Conservation (phyloP, 2,113 vertebrate species). For the Cynocephalus volans region DNA sequence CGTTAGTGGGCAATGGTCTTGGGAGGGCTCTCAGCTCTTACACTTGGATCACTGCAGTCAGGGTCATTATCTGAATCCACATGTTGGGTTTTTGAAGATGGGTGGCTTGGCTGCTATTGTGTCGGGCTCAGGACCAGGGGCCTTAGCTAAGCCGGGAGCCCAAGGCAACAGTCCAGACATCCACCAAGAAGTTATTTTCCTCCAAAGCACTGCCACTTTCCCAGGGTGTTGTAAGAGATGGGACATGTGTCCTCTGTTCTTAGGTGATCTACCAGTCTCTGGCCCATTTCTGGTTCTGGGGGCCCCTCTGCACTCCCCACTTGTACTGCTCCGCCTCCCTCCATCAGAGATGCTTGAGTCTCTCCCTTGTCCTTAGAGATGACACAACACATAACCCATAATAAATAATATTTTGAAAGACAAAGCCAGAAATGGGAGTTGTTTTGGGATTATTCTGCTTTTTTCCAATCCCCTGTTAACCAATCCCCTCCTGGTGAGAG, state of each 20-base stretch:
- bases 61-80: not conserved
- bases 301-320: not conserved
- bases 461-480: not conserved
- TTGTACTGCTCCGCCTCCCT: not conserved
- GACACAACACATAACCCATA: not conserved
- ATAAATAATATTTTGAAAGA: conserved; percentile 12
- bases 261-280: not conserved
- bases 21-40: not conserved
- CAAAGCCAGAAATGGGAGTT: not conserved
- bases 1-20: not conserved
- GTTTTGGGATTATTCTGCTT: not conserved
- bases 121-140: not conserved
- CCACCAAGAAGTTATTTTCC: not conserved
- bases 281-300: not conserved
- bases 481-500: not conserved
- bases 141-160: not conserved
- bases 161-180: not conserved
- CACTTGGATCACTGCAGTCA: not conserved
- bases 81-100: not conserved
- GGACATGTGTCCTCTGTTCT: not conserved
- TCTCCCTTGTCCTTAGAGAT: not conserved
- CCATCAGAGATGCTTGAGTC: not conserved
- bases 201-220: not conserved
- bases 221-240: not conserved
- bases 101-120: not conserved